phyloP scores from a whole-genome alignment of 1,140 invertebrate species.

The Potamilus streckersoni region DNA sequence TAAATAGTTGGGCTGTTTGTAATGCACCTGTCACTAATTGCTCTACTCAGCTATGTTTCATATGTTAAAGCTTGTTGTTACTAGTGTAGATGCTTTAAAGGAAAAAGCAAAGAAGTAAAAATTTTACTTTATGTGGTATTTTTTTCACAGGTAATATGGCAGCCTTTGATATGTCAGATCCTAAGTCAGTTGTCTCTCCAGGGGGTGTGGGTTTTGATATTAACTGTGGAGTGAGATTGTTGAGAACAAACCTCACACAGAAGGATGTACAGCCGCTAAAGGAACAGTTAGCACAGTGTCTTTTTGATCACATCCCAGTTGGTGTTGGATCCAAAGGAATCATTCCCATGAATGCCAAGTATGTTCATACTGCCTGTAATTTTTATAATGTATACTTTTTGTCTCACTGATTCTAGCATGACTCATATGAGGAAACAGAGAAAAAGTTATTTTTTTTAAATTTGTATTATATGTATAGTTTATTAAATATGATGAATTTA shows the following conservation, averaged over 20 bases:
- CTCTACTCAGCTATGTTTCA: no score
- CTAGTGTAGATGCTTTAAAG: no score
- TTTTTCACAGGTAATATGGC: constrained; percentile 93
- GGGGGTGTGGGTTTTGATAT: constrained; percentile 99
- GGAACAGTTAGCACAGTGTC: constrained; percentile 96
- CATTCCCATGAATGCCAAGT: constrained; percentile 95
- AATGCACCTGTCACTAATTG: no score
- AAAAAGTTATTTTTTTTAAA: background rate
- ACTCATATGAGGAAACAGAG: background rate
- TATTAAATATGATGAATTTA: no score
- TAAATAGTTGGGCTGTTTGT: no score
- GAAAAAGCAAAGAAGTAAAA: background rate
- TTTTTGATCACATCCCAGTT: constrained; percentile 99
- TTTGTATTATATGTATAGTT: no score
- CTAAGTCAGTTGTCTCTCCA: constrained; percentile 80
- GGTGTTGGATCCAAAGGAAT: constrained; percentile 98
- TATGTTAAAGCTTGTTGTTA: no score
- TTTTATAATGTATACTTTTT: background rate
- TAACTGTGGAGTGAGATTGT: constrained; percentile 95
- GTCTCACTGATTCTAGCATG: background rate
- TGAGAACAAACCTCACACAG: constrained; percentile 96
- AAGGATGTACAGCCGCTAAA: constrained; percentile 96
- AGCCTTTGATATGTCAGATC: constrained; percentile 96
- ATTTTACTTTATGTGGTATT: constrained; percentile 15
- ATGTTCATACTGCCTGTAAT: constrained; percentile 19